Evolutionary conservation across 2,888 invertebrate species (phyloP).

Genomic region (Cantharis flavilabris): DNA sequence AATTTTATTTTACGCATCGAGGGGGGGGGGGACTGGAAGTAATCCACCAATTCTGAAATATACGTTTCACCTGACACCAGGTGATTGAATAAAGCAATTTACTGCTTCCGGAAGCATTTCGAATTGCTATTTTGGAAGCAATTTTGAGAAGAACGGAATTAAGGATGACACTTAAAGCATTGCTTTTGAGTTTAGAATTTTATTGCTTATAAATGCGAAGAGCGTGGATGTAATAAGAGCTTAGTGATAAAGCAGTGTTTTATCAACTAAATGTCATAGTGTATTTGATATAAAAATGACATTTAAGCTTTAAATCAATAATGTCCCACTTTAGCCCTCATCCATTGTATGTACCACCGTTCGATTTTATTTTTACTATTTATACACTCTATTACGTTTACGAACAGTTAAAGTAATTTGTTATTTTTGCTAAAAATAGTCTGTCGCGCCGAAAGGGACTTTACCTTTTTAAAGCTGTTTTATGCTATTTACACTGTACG

Average conservation of each 20-base stretch:
- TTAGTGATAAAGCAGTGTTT: conserved; percentile 1
- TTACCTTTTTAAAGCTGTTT: neutral
- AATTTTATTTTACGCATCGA: neutral
- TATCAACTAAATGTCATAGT: neutral
- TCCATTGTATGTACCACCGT: neutral
- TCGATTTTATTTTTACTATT: neutral
- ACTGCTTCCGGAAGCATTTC: neutral
- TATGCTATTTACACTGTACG: too few species aligned
- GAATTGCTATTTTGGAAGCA: neutral
- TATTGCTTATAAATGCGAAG: neutral
- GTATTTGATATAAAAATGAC: conserved; percentile 1
- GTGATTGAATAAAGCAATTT: neutral
- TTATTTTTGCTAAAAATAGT: neutral
- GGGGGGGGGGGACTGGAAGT: neutral
- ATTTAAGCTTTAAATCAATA: neutral
- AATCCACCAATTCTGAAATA: neutral
- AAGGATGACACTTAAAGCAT: neutral
- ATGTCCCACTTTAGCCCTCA: neutral
- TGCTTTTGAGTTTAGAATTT: neutral
- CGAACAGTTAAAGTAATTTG: neutral
- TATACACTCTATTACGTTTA: neutral
- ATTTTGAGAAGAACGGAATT: neutral
- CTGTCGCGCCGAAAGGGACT: neutral
- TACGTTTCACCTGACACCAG: neutral
- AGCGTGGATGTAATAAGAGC: neutral